Conservation (phyloP, 2,113 vertebrate genomes). For the Petroica traversi region DNA sequence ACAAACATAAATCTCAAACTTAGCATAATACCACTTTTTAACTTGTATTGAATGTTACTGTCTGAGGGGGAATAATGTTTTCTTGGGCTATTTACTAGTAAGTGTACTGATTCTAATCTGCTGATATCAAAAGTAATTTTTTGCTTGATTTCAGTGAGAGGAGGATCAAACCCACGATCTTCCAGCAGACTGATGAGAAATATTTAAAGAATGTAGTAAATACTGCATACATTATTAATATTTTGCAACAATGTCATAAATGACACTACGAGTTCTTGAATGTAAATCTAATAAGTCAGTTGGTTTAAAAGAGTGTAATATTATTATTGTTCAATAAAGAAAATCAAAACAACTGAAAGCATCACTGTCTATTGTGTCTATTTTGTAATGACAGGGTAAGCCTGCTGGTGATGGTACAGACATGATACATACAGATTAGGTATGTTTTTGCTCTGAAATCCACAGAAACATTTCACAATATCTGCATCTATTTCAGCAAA, state of each 20-base stretch:
- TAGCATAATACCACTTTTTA: not conserved
- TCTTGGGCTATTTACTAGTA: not conserved
- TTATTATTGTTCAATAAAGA: conserved; percentile 76
- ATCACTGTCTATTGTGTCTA: not conserved
- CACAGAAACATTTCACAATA: not conserved
- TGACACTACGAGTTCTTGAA: conserved; percentile 40
- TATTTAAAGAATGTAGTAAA: conserved; percentile 68
- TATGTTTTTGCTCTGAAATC: not conserved
- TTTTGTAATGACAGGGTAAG: not conserved
- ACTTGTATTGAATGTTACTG: not conserved
- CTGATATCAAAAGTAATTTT: not conserved
- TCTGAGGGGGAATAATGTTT: not conserved
- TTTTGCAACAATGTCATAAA: conserved; percentile 46
- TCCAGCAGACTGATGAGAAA: not conserved
- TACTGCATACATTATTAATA: conserved; percentile 45
- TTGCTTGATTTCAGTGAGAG: not conserved
- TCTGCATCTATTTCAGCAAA: not conserved
- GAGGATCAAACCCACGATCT: not conserved
- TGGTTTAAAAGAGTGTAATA: conserved; percentile 45
- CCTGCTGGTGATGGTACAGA: not conserved
- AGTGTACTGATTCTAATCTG: not conserved
- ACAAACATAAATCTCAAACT: not conserved
- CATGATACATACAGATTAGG: not conserved
- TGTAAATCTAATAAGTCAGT: conserved; percentile 55
- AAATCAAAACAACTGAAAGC: not conserved